Conservation (phyloP, 2,888 invertebrate genomes). For the Plebejus melissa region DNA sequence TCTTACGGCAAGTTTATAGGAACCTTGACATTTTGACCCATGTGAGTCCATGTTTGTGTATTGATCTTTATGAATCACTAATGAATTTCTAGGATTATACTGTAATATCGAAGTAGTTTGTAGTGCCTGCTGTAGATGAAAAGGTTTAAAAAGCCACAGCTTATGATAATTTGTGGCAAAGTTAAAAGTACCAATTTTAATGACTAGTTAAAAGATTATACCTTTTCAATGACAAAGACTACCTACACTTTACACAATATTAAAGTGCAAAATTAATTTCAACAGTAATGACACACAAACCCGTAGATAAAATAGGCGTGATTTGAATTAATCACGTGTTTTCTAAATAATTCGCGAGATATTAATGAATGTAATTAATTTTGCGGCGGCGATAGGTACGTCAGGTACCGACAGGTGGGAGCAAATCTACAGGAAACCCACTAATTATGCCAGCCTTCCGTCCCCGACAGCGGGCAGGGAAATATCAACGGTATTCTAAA, state of each 20-base stretch:
- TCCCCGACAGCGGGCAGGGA: slow-evolving; percentile 37
- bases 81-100: background rate
- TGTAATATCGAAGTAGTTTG: background rate
- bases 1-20: background rate
- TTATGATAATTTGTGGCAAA: background rate
- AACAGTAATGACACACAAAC: background rate
- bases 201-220: no score
- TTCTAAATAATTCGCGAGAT: slow-evolving; percentile 56
- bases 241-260: background rate
- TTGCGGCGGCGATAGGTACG: slow-evolving; percentile 60
- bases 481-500: slow-evolving; percentile 47
- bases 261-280: background rate
- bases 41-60: background rate
- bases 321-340: slow-evolving; percentile 13
- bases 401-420: slow-evolving; percentile 69
- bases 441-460: slow-evolving; percentile 58
- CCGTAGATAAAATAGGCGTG: slow-evolving; percentile 7
- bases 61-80: background rate
- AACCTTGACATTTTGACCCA: background rate
- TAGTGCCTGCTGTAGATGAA: background rate
- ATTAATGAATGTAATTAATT: slow-evolving; percentile 74
- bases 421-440: slow-evolving; percentile 72
- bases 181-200: no score
- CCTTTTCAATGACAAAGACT: background rate
- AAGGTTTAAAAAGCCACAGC: background rate